These are phyloP conservation scores for Coelopa frigida DNA, from an alignment of 1,140 invertebrate genomes.

Conservation along the genomic window DNA sequence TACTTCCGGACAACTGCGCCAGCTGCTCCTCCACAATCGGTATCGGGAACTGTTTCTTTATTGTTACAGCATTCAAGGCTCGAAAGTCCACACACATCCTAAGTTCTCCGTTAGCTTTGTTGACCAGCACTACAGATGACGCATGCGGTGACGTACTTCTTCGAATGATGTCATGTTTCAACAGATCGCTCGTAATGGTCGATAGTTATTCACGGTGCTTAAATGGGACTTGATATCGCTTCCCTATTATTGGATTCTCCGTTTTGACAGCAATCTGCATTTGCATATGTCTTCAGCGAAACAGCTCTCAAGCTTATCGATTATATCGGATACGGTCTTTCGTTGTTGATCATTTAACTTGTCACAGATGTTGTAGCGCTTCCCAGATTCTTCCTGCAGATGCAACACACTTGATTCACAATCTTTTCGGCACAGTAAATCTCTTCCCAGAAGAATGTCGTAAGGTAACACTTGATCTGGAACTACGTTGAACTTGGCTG, in stretches of 20 bases:
- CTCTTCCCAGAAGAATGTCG: not conserved
- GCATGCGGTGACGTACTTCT: slow-evolving; percentile 9
- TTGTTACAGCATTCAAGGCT: slow-evolving; percentile 3
- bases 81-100: slow-evolving; percentile 9
- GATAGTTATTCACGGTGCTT: slow-evolving; percentile 11
- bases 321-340: not conserved
- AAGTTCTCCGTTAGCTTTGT: too few species aligned
- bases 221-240: slow-evolving; percentile 16
- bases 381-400: too few species aligned
- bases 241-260: slow-evolving; percentile 13
- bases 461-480: not conserved
- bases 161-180: slow-evolving; percentile 39
- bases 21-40: slow-evolving; percentile 2
- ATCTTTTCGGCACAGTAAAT: too few species aligned
- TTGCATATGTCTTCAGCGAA: not conserved
- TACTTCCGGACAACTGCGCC: not conserved
- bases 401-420: too few species aligned
- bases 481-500: not conserved
- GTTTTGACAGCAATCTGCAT: slow-evolving; percentile 7
- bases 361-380: not conserved
- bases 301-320: not conserved
- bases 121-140: too few species aligned
- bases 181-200: slow-evolving; percentile 22
- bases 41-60: not conserved
- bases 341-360: not conserved